A percentile compares a stretch with the other conserved stretches of the same genome.
phyloP scores from a whole-genome alignment of 2,888 invertebrate species.

The Eilema depressum region DNA sequence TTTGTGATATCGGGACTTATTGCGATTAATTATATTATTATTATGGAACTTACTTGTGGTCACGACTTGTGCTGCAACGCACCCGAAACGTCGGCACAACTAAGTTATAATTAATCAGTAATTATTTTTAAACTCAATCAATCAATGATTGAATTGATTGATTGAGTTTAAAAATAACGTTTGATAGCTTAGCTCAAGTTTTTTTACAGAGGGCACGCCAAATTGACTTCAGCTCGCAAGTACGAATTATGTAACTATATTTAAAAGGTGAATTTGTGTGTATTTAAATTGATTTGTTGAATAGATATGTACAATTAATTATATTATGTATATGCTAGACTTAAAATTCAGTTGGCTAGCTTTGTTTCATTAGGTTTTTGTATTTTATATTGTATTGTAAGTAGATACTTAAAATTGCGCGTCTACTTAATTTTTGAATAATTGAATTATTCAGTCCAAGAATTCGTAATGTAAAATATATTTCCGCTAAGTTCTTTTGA shows the following conservation, averaged over 20 bases:
- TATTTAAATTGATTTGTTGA: background rate
- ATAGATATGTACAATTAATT: background rate
- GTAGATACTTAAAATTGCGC: background rate
- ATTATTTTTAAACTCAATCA: too few species aligned
- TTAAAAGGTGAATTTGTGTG: background rate
- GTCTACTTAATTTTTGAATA: background rate
- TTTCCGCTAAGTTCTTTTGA: background rate
- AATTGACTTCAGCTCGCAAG: too few species aligned
- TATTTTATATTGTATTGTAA: background rate
- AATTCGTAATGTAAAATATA: background rate
- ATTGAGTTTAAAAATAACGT: too few species aligned
- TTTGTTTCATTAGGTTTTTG: background rate
- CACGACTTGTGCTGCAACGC: too few species aligned
- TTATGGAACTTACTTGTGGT: too few species aligned
- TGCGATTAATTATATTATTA: too few species aligned
- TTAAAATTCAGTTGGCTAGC: background rate
- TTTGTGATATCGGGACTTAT: too few species aligned
- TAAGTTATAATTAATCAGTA: too few species aligned
- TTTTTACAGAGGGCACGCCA: too few species aligned
- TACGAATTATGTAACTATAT: background rate
- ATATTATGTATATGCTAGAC: background rate
- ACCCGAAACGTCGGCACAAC: too few species aligned
- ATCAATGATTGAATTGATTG: too few species aligned
- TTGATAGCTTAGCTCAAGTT: too few species aligned
- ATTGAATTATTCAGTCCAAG: background rate